Conservation (phyloP, 2,888 invertebrate species). For the Epistrophe grossulariae region DNA sequence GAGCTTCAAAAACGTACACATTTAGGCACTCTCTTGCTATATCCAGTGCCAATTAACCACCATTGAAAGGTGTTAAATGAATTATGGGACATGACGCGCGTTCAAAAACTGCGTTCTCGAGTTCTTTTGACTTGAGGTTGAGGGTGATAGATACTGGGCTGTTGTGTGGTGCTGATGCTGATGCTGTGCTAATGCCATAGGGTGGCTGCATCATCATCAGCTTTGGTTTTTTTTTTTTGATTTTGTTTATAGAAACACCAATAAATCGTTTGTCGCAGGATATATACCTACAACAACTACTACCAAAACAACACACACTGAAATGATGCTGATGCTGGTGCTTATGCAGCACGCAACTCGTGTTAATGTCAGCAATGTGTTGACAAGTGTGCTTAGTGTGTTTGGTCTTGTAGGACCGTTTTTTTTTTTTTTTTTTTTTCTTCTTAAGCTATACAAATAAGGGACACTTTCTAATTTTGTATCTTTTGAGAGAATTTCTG, state of each 20-base stretch:
- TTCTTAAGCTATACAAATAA: not conserved
- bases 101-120: slow-evolving; percentile 29
- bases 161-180: not conserved
- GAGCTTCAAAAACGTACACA: slow-evolving; percentile 13
- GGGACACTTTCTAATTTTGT: slow-evolving; percentile 47
- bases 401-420: not conserved
- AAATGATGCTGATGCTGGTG: slow-evolving; percentile 2
- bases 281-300: slow-evolving; percentile 36
- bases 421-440: not conserved
- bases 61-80: slow-evolving; percentile 74
- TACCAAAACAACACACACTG: slow-evolving; percentile 10
- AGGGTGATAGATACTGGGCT: slow-evolving; percentile 8
- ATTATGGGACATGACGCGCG: slow-evolving; percentile 68
- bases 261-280: slow-evolving; percentile 73
- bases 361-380: slow-evolving; percentile 66
- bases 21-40: not conserved
- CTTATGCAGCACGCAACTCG: slow-evolving; percentile 45
- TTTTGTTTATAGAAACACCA: slow-evolving; percentile 37
- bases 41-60: slow-evolving; percentile 70
- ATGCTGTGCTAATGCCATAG: not conserved
- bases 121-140: slow-evolving; percentile 34
- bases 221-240: slow-evolving; percentile 24
- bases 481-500: slow-evolving; percentile 15
- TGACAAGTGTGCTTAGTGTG: slow-evolving; percentile 55
- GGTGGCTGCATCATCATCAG: slow-evolving; percentile 18